Evolutionary conservation across 2,797 vertebrate genomes (phyloP).

Genomic region (Peromyscus attwateri): DNA sequence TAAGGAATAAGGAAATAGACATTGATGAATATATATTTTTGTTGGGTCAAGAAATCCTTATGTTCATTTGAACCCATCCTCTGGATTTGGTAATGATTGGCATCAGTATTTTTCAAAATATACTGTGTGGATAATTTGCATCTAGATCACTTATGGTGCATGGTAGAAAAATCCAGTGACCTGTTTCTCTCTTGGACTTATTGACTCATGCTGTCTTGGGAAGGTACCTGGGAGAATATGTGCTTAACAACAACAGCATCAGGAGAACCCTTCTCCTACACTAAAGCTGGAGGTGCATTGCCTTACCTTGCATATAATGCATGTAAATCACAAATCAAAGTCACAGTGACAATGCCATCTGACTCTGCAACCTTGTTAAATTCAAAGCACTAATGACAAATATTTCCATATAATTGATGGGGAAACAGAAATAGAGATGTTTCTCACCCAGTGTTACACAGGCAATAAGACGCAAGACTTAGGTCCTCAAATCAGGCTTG

Average conservation of each 20-base stretch:
- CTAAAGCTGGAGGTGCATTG: background rate
- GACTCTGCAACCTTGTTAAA: background rate
- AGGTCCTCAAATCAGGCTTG: background rate
- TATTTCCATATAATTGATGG: background rate
- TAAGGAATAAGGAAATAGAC: background rate
- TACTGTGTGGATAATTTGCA: background rate
- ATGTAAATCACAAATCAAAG: slow-evolving; percentile 28
- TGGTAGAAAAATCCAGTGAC: slow-evolving; percentile 21
- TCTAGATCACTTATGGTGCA: background rate
- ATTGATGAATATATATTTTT: slow-evolving; percentile 24
- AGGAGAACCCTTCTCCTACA: background rate
- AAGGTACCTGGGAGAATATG: background rate
- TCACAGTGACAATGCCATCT: background rate
- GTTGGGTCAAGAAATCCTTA: background rate
- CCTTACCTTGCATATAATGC: background rate
- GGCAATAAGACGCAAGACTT: background rate
- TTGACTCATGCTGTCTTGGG: background rate
- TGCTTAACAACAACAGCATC: background rate
- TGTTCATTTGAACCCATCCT: background rate
- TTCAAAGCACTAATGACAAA: background rate
- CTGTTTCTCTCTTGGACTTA: background rate
- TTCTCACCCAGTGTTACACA: background rate
- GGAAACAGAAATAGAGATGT: slow-evolving; percentile 21
- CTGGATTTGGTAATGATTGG: background rate
- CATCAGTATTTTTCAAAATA: background rate